These are phyloP conservation scores for Trachelus tabidus DNA, from an alignment of 2,888 invertebrate genomes.

Conservation along the genomic window DNA sequence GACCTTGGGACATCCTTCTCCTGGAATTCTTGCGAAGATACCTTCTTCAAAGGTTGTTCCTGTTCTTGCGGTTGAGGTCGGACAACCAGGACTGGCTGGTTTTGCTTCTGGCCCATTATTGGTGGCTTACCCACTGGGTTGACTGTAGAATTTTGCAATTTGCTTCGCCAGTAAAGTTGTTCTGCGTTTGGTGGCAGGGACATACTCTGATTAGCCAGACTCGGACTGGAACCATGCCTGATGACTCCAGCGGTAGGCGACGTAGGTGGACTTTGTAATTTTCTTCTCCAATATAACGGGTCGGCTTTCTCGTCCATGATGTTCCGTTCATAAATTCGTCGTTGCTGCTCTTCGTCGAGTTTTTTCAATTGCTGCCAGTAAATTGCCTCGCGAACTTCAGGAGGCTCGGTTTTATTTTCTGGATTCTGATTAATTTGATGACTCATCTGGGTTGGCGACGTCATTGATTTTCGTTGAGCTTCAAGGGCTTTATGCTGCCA, in stretches of 20 bases:
- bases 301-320: slow-evolving; percentile 32
- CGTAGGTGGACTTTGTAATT: slow-evolving; percentile 23
- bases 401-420: slow-evolving; percentile 27
- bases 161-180: slow-evolving; percentile 43
- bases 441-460: slow-evolving; percentile 24
- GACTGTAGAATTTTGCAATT: slow-evolving; percentile 28
- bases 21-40: not conserved
- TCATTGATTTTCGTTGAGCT: slow-evolving; percentile 42
- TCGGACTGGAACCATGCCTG: slow-evolving; percentile 40
- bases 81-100: slow-evolving; percentile 57
- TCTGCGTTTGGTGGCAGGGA: slow-evolving; percentile 27
- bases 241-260: slow-evolving; percentile 19
- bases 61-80: slow-evolving; percentile 54
- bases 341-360: slow-evolving; percentile 71
- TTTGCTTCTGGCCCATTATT: slow-evolving; percentile 52
- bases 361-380: slow-evolving; percentile 78
- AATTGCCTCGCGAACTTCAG: slow-evolving; percentile 70
- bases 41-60: not conserved
- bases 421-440: slow-evolving; percentile 25
- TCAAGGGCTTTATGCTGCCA: slow-evolving; percentile 61
- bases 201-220: slow-evolving; percentile 33
- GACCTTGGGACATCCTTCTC: slow-evolving; percentile 52
- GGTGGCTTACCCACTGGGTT: slow-evolving; percentile 50
- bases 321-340: slow-evolving; percentile 53
- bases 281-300: slow-evolving; percentile 29